A percentile compares a stretch with the other conserved stretches of the same genome.
These are phyloP conservation scores for Geotrupes spiniger DNA, from an alignment of 2,888 invertebrate species.

Conservation along the genomic window DNA sequence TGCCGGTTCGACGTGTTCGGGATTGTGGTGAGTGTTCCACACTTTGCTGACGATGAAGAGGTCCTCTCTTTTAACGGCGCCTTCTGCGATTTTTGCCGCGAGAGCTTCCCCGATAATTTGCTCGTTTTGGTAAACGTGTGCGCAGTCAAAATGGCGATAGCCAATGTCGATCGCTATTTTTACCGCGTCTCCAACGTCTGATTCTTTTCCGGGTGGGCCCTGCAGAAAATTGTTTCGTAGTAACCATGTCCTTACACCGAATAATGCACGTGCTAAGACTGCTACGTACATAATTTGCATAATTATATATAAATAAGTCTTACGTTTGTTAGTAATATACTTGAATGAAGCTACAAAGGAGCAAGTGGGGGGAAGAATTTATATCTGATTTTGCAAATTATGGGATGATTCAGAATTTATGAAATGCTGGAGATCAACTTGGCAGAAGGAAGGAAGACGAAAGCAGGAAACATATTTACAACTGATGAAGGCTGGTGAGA, in stretches of 20 bases:
- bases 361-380: too few relatives aligned
- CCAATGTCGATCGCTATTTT: constrained; percentile 74
- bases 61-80: constrained; percentile 66
- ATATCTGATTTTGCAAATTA: too few relatives aligned
- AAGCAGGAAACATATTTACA: too few relatives aligned
- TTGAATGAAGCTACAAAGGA: too few relatives aligned
- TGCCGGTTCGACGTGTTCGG: constrained; percentile 54
- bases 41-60: constrained; percentile 76
- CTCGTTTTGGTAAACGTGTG: constrained; percentile 71
- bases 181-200: constrained; percentile 64
- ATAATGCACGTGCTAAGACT: too few relatives aligned
- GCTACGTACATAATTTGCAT: too few relatives aligned
- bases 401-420: too few relatives aligned
- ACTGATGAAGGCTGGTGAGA: too few relatives aligned
- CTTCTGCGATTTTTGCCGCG: constrained; percentile 62
- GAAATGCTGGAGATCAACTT: too few relatives aligned
- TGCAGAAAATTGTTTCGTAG: neutral
- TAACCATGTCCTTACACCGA: neutral
- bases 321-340: too few relatives aligned
- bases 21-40: constrained; percentile 86
- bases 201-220: constrained; percentile 48
- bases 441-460: too few relatives aligned
- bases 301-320: too few relatives aligned
- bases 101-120: constrained; percentile 72
- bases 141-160: constrained; percentile 79